Evolutionary conservation across 2,113 vertebrate species (phyloP).

Genomic region (Mohoua ochrocephala): DNA sequence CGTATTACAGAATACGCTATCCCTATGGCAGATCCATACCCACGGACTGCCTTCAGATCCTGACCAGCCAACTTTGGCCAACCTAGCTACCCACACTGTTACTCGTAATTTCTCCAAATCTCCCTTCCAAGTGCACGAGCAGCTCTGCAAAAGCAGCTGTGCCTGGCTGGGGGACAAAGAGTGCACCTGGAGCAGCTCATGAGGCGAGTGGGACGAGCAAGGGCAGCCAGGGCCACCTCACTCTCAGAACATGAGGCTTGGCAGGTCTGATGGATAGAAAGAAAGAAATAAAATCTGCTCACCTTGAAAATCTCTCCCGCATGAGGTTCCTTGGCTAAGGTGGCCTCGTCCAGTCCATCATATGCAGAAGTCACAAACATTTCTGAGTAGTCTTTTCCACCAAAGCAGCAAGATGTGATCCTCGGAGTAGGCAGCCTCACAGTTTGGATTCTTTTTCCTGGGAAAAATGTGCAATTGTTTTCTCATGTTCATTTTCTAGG

Average conservation of each 20-base stretch:
- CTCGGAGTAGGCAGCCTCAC: constrained; percentile 76
- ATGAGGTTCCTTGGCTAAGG: constrained; percentile 69
- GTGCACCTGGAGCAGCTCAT: not conserved
- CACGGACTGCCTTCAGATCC: not conserved
- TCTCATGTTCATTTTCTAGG: not conserved
- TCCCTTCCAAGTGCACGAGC: not conserved
- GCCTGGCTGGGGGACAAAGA: not conserved
- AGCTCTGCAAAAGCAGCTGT: not conserved
- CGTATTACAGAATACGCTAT: not conserved
- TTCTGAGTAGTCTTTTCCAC: constrained; percentile 82
- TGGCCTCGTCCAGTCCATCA: constrained; percentile 69
- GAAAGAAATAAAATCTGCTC: not conserved
- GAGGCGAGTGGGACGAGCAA: accelerated
- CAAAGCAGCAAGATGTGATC: constrained; percentile 87
- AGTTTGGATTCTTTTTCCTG: constrained; percentile 79
- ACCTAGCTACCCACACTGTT: not conserved
- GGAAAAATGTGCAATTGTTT: not conserved
- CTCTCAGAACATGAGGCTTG: not conserved
- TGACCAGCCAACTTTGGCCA: not conserved
- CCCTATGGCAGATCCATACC: not conserved
- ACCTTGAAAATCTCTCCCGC: constrained; percentile 85
- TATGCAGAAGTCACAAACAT: constrained; percentile 84
- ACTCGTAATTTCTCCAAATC: not conserved
- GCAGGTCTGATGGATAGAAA: not conserved
- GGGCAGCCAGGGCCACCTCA: accelerated